These are phyloP conservation scores for Verasper variegatus DNA, from an alignment of 2,113 vertebrate species.

Conservation along the genomic window DNA sequence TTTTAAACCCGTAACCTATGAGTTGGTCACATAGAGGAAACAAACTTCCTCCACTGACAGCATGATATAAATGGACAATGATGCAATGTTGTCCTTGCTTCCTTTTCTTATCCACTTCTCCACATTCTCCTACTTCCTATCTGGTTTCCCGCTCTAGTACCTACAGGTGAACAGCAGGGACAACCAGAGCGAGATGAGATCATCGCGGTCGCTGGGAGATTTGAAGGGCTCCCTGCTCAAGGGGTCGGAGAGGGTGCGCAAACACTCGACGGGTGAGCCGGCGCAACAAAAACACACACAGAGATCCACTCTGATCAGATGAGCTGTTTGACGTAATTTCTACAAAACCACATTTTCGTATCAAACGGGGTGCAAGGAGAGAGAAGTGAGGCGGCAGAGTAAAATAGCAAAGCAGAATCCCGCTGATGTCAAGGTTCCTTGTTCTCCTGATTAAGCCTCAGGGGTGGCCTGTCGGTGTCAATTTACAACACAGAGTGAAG, in stretches of 20 bases:
- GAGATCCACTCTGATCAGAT: neutral
- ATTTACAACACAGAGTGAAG: slow-evolving; percentile 32
- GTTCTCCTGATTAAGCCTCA: slow-evolving; percentile 21
- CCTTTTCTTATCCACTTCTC: neutral
- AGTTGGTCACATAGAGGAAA: neutral
- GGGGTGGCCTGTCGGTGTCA: slow-evolving; percentile 36
- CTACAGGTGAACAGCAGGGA: slow-evolving; percentile 89
- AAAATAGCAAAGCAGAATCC: neutral
- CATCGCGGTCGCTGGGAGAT: slow-evolving; percentile 91
- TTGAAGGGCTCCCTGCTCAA: slow-evolving; percentile 91
- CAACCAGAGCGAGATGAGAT: slow-evolving; percentile 91
- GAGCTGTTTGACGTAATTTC: neutral
- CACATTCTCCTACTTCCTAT: neutral
- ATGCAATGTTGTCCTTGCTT: slow-evolving; percentile 46
- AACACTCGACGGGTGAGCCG: slow-evolving; percentile 88
- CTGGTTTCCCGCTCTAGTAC: slow-evolving; percentile 68
- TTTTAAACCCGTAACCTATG: slow-evolving; percentile 1
- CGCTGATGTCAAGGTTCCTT: slow-evolving; percentile 27
- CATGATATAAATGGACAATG: slow-evolving; percentile 40
- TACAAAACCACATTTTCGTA: neutral
- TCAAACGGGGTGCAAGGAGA: neutral
- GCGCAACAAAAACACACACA: neutral
- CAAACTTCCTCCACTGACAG: neutral
- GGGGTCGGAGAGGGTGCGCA: slow-evolving; percentile 88
- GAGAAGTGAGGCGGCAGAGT: neutral